Base-by-base conservation (phyloP, 1,140 invertebrate species). In the Drosophila elegans region DNA sequence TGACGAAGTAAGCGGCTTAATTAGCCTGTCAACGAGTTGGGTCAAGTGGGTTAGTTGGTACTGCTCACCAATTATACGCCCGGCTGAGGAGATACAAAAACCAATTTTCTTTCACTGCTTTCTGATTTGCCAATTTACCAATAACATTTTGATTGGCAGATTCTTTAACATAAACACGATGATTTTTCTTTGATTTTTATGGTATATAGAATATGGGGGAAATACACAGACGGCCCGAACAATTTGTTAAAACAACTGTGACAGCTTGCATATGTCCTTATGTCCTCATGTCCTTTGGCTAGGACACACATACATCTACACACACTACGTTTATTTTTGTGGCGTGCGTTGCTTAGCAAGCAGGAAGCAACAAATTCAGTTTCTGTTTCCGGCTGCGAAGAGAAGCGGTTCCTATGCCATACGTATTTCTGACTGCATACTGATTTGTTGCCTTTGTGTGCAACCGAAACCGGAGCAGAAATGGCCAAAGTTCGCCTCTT, bases 161-260 rank as follows among this genome's bases (percentile, higher is more conserved):
- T 77, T 60, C 39, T 54, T 51, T 44, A 36, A 12, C 36, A 67
- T 21, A 53, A 67, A 45, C 46, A 59, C 38, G 54, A 52, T 27
- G 25, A 52, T 51, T 52, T 49, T 56, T 32, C 41, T 76, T 76
- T 49, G 54, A 76, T 75, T 67, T 64, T 74, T 42, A 13, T 39
- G 48, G 66, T 46, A 32, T 68, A 52, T 38, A 21, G 16, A 21
- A 21, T 21, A 21, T 21, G 16, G 45, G 56, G 34, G 34, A 27
- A 32, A 39, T 39, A 39, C 39, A 52, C 38, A 46, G 29, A 55
- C 41, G 46, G 29, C 80, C 46, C 63, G 62, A 89, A 90, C 86
- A 90, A 90, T 90, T 90, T 90, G 88, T 90, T 90, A 90, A 90
- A 90, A 86, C 88, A 90, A 90, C 88, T 86, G 82, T 90, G 88